These are phyloP conservation scores for Piscicola geometra DNA, from an alignment of 2,888 invertebrate genomes.

Conservation along the genomic window DNA sequence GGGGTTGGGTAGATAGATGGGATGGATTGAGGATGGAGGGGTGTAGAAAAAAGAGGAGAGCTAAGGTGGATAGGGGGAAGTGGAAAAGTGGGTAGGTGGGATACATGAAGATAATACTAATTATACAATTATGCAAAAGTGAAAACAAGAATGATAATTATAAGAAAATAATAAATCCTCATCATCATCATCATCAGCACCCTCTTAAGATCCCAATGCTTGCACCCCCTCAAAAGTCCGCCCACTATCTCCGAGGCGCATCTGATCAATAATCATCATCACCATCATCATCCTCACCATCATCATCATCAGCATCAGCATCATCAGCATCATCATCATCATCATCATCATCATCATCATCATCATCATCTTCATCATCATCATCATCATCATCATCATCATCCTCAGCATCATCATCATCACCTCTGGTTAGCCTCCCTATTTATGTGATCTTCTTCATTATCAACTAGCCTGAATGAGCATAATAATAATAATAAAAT, in stretches of 20 bases:
- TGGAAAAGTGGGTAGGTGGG: no score
- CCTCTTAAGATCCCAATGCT: conserved; percentile 71
- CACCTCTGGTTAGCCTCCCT: conserved; percentile 71
- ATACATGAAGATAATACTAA: conserved; percentile 8
- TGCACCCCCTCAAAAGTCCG: conserved; percentile 73
- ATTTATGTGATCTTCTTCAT: conserved; percentile 58
- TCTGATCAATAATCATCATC: not conserved
- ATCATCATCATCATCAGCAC: conserved; percentile 41
- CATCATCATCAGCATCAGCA: no score
- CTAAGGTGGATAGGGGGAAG: no score
- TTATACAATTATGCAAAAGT: not conserved
- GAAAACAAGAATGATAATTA: not conserved
- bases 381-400: no score
- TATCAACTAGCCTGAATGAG: not conserved
- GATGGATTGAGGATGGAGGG: no score
- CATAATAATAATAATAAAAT: not conserved
- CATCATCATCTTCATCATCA: no score
- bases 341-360: no score
- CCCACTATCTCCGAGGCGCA: conserved; percentile 77
- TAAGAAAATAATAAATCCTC: no score
- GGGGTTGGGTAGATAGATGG: no score
- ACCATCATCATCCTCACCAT: no score
- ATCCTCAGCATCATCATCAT: conserved; percentile 5
- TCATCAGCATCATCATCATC: no score
- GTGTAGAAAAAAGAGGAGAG: no score